Conservation (phyloP, 2,888 invertebrate genomes). For the Drosophila borborema region DNA sequence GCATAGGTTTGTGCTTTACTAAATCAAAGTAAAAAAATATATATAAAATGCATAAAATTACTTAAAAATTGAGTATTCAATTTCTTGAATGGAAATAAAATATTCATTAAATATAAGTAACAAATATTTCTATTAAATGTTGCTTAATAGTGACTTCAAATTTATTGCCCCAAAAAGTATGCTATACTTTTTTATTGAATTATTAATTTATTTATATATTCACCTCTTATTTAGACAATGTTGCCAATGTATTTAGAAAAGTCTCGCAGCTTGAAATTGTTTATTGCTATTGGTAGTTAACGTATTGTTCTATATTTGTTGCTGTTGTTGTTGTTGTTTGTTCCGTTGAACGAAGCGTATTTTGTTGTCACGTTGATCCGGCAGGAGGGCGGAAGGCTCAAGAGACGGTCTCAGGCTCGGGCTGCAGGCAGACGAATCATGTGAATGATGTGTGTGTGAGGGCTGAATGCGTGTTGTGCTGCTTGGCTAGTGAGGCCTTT, state of each 20-base stretch:
- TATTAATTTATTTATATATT: conserved; percentile 1
- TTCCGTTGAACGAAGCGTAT: conserved; percentile 7
- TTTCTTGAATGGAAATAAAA: too few species aligned
- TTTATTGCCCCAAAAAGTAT: conserved; percentile 26
- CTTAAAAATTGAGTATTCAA: too few species aligned
- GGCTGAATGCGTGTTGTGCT: conserved; percentile 50
- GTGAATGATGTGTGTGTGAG: conserved; percentile 56
- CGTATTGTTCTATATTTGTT: conserved; percentile 22
- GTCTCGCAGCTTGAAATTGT: conserved; percentile 15
- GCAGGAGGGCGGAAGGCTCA: conserved; percentile 54
- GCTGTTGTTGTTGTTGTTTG: conserved; percentile 22
- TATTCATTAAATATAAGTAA: too few species aligned
- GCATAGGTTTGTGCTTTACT: not conserved
- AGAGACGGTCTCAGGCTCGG: conserved; percentile 46
- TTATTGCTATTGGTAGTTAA: conserved; percentile 16
- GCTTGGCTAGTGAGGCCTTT: conserved; percentile 62
- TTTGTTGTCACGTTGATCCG: conserved; percentile 37
- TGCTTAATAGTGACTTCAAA: not conserved
- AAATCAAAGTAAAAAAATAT: too few species aligned
- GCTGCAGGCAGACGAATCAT: conserved; percentile 55
- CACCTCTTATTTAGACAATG: conserved; percentile 66
- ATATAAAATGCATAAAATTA: not conserved
- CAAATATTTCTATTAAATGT: too few species aligned
- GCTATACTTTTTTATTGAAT: conserved; percentile 8
- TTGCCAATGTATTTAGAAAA: conserved; percentile 43